Evolutionary conservation across 2,888 invertebrate genomes (phyloP).

Genomic region (Entomobrya multifasciata): DNA sequence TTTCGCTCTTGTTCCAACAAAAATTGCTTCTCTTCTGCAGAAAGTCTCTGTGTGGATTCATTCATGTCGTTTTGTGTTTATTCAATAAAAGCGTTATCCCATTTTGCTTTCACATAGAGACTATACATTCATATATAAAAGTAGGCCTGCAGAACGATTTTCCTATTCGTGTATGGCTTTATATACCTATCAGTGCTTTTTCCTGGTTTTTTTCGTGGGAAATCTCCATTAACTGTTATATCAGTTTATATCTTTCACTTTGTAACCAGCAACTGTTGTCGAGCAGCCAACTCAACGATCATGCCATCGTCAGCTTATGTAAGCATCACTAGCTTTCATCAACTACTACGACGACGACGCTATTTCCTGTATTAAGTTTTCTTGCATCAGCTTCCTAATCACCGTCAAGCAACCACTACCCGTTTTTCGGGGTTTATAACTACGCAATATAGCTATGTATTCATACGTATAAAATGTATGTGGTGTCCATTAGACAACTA

Average conservation of each 20-base stretch:
- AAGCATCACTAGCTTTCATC: not conserved
- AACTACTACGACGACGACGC: not conserved
- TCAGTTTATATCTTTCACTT: conserved; percentile 27
- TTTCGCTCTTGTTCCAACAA: conserved; percentile 5
- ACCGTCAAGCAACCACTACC: not conserved
- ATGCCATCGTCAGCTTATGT: not conserved
- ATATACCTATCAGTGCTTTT: not conserved
- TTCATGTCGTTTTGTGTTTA: not conserved
- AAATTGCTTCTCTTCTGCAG: not conserved
- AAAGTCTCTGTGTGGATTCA: not conserved
- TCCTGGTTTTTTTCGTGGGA: not conserved
- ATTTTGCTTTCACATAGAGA: not conserved
- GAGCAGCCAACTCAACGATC: conserved; percentile 18
- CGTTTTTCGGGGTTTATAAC: not conserved
- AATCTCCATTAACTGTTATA: not conserved
- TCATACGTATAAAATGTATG: not conserved
- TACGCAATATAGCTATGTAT: not conserved
- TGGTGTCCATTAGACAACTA: not conserved
- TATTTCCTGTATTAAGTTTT: conserved; percentile 15
- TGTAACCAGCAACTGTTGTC: conserved; percentile 46
- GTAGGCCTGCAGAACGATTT: too few species aligned
- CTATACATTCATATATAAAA: not conserved
- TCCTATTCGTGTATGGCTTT: not conserved
- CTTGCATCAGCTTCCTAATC: not conserved
- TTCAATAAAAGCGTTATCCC: conserved; percentile 17